Conservation (phyloP, 2,888 invertebrate species). For the Pardosa pseudoannulata region DNA sequence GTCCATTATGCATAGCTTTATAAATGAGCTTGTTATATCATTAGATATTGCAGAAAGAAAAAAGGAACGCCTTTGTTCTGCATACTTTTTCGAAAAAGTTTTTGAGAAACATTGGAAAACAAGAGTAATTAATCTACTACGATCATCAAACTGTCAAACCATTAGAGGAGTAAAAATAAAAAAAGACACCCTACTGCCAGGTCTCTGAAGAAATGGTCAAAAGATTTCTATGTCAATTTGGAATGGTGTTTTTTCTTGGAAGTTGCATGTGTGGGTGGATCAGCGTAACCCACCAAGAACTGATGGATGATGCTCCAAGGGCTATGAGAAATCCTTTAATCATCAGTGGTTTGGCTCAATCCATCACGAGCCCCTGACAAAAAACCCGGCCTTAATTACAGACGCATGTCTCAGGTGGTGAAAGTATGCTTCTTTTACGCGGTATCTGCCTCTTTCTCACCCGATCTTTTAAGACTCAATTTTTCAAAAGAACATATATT, state of each 20-base stretch:
- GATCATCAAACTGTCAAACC: slow-evolving; percentile 42
- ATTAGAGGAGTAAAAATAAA: slow-evolving; percentile 15
- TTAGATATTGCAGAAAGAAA: slow-evolving; percentile 23
- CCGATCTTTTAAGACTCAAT: not conserved
- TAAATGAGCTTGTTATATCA: slow-evolving; percentile 30
- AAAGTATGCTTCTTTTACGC: slow-evolving; percentile 11
- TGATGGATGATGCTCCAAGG: slow-evolving; percentile 34
- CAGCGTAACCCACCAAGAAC: slow-evolving; percentile 13
- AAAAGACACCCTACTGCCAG: not conserved
- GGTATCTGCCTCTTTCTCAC: not conserved
- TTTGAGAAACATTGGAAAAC: slow-evolving; percentile 33
- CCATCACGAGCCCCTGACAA: slow-evolving; percentile 18
- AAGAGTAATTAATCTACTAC: slow-evolving; percentile 34
- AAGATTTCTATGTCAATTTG: slow-evolving; percentile 26
- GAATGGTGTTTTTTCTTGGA: slow-evolving; percentile 24
- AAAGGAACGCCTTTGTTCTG: not conserved
- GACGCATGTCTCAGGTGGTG: slow-evolving; percentile 32
- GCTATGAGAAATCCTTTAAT: slow-evolving; percentile 27
- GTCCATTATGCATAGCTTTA: slow-evolving; percentile 15
- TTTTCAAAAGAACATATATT: too few relatives aligned
- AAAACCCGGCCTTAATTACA: slow-evolving; percentile 33
- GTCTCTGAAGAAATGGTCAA: slow-evolving; percentile 26
- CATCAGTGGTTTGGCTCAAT: slow-evolving; percentile 22
- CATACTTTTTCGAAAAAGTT: slow-evolving; percentile 4
- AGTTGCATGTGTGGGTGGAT: slow-evolving; percentile 28